Conservation (phyloP, 1,140 invertebrate genomes). For the Periplaneta americana region DNA sequence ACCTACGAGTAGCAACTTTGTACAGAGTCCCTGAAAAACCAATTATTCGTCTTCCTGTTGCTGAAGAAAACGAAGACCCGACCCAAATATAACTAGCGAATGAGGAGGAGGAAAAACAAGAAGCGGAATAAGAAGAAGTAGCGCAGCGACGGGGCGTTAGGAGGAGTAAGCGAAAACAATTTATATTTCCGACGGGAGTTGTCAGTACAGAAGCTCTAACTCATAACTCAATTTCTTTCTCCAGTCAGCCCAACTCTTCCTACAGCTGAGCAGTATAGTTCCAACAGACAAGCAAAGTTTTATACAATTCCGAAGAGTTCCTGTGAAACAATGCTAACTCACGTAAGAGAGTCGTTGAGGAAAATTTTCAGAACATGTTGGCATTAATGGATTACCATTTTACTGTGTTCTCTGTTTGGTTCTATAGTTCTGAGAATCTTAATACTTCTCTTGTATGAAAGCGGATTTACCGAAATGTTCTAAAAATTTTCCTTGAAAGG, state of each 20-base stretch:
- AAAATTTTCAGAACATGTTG: not conserved
- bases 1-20: not conserved
- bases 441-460: no score
- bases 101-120: not conserved
- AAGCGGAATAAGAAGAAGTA: not conserved
- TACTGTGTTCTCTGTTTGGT: not conserved
- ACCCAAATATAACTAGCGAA: slow-evolving; percentile 10
- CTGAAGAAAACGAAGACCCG: not conserved
- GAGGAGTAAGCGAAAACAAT: slow-evolving; percentile 1
- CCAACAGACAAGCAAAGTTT: not conserved
- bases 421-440: not conserved
- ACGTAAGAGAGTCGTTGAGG: not conserved
- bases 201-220: slow-evolving; percentile 8
- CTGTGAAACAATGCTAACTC: not conserved
- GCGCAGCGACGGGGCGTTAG: not conserved
- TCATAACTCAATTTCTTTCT: slow-evolving; percentile 15
- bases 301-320: no score
- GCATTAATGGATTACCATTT: not conserved
- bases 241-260: not conserved
- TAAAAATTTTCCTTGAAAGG: no score
- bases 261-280: not conserved
- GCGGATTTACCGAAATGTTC: no score
- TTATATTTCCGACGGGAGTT: not conserved
- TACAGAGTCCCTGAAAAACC: not conserved
- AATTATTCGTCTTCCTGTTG: slow-evolving; percentile 2